Conservation (phyloP, 2,113 vertebrate species). For the Poicephalus gulielmi region DNA sequence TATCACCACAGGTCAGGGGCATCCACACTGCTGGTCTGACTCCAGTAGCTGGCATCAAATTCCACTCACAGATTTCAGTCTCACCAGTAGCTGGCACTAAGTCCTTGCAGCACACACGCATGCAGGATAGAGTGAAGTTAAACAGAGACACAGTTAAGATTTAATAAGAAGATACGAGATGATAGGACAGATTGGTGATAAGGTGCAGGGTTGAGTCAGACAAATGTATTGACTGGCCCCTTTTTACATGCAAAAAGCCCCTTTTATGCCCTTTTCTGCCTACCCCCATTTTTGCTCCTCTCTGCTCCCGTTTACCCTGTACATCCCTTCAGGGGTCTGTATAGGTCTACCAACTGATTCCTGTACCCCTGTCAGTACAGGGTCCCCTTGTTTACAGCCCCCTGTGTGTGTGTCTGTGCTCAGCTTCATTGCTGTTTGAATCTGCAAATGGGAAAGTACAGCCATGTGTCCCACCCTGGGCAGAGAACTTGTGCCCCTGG, state of each 20-base stretch:
- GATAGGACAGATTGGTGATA: background rate
- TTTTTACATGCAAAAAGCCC: background rate
- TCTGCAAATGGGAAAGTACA: background rate
- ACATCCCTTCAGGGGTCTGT: background rate
- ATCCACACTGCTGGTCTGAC: background rate
- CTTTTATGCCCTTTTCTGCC: background rate
- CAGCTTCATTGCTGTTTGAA: background rate
- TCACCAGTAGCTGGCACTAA: background rate
- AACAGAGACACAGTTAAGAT: background rate
- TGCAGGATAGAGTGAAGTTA: background rate
- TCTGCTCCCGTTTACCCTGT: background rate
- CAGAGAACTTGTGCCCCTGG: background rate
- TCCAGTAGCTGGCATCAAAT: background rate
- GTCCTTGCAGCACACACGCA: background rate
- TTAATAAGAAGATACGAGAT: background rate
- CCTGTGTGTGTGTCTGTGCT: background rate
- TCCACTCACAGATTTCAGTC: background rate
- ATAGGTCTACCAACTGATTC: background rate
- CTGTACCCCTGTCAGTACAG: background rate
- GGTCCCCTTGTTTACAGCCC: background rate
- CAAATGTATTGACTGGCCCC: rapidly evolving
- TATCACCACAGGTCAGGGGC: background rate
- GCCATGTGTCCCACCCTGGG: too few species aligned
- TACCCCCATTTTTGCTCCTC: background rate
- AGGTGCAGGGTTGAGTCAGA: background rate